phyloP scores from a whole-genome alignment of 2,797 vertebrate species.

The Oreochromis grahami region DNA sequence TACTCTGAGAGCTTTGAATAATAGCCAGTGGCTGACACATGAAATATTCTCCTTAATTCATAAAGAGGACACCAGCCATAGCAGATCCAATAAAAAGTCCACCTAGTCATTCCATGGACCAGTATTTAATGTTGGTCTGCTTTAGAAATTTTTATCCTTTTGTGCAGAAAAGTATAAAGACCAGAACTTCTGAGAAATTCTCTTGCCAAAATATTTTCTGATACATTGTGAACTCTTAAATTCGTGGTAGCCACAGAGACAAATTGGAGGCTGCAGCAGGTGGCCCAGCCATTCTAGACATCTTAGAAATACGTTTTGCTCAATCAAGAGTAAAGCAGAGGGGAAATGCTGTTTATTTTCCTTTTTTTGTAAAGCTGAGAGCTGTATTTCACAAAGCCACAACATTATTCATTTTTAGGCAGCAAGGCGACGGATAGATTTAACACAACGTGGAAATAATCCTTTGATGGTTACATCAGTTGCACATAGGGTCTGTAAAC shows the following conservation, averaged over 20 bases:
- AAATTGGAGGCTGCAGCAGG: not conserved
- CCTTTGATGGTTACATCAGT: conserved; percentile 26
- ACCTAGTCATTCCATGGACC: not conserved
- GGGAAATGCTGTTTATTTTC: not conserved
- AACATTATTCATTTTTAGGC: conserved; percentile 30
- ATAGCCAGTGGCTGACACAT: conserved; percentile 5
- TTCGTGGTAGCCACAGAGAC: not conserved
- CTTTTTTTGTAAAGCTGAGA: not conserved
- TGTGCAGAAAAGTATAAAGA: not conserved
- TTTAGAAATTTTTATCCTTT: not conserved
- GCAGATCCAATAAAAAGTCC: not conserved
- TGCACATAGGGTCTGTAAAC: conserved; percentile 25
- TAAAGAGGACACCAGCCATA: not conserved
- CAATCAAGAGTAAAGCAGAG: not conserved
- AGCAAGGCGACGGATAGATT: conserved; percentile 25
- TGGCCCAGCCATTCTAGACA: not conserved
- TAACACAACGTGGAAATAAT: conserved; percentile 44
- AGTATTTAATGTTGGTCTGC: not conserved
- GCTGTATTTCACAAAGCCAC: conserved; percentile 4
- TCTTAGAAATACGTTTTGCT: not conserved
- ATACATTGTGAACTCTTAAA: not conserved
- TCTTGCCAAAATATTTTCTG: not conserved
- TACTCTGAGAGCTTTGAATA: conserved; percentile 25
- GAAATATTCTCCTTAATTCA: conserved; percentile 21
- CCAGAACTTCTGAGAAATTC: not conserved